phyloP scores from a whole-genome alignment of 2,797 vertebrate species.

The Pristis pectinata region DNA sequence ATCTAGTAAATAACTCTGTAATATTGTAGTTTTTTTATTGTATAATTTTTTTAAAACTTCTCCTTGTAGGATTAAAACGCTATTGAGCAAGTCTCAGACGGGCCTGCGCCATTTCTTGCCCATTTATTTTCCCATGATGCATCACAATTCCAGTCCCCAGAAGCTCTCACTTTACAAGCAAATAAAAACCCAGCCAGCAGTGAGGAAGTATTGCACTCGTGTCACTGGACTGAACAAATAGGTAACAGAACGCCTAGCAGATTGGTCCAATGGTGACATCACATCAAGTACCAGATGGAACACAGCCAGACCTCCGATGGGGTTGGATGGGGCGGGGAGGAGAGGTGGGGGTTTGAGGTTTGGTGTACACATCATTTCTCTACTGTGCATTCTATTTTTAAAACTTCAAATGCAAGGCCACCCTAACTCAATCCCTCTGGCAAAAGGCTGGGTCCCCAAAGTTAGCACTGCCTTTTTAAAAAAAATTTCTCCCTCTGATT shows the following conservation, averaged over 20 bases:
- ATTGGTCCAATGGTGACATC: slow-evolving; percentile 36
- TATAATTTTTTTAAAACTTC: slow-evolving; percentile 45
- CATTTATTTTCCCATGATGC: slow-evolving; percentile 41
- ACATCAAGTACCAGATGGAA: slow-evolving; percentile 29
- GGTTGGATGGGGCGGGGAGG: not conserved
- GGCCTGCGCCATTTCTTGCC: slow-evolving; percentile 47
- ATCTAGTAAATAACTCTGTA: slow-evolving; percentile 57
- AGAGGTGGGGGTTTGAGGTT: not conserved
- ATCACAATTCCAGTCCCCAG: slow-evolving; percentile 51
- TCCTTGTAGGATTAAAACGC: slow-evolving; percentile 53
- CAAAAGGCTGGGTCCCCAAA: slow-evolving; percentile 5
- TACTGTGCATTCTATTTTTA: not conserved
- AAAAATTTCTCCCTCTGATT: not conserved
- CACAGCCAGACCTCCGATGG: slow-evolving; percentile 8
- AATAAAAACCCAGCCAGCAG: slow-evolving; percentile 56
- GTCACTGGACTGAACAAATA: slow-evolving; percentile 38
- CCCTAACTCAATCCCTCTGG: not conserved
- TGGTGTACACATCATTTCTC: not conserved
- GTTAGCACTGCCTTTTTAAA: not conserved
- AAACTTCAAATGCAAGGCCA: not conserved
- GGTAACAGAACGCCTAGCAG: slow-evolving; percentile 8
- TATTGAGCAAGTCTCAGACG: slow-evolving; percentile 49
- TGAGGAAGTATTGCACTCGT: slow-evolving; percentile 49
- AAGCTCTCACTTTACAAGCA: slow-evolving; percentile 68
- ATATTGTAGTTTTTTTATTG: slow-evolving; percentile 47